Evolutionary conservation across 2,113 vertebrate genomes (phyloP), one percentile per base, ranked within the genome.

Genomic region (Cyphomyrus discorhynchus): DNA sequence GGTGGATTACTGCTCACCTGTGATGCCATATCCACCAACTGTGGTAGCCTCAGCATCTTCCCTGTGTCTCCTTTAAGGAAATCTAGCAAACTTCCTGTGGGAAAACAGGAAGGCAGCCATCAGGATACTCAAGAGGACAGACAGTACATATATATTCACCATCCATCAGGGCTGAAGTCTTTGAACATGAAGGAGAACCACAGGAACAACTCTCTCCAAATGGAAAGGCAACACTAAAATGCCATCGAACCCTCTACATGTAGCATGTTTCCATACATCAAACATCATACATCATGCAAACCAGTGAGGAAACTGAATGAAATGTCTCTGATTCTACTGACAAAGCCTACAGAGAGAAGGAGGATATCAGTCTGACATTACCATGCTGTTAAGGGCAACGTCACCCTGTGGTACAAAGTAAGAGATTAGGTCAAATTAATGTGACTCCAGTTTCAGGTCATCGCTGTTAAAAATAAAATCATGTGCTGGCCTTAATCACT

Each of bases 11-110:
- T 89, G 95, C 96, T 92, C 94, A 99, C 98, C 98, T 99, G 98
- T 92, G 98, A 97, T 0, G 98, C 96, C 98, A 99, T 99, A 93
- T 99, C 98, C 84, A 99, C 98, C 0, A 99, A 96, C 95, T 99
- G 98, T 52, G 98, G 98, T 83, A 99, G 96, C 88, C 98, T 96
- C 89, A 99, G 95, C 94, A 97, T 96, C 92, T 98, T 98, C 91
- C 98, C 98, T 39, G 97, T 96, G 4, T 98, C 98, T 0, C 98
- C 97, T 94, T 99, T 99, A n/a, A 99, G 96, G 94, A 98, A 99
- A 93, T 99, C 98, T 93, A 99, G 93, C 90, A 99, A 95, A 92
- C 98, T 99, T 82, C 98, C 98, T 99, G 87, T 91, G 89, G 91
- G 66, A 89, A 84, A 92, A 6, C 88, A 42, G 70, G 42, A 56